These are phyloP conservation scores for Coreoperca whiteheadi DNA, from an alignment of 2,113 vertebrate species.

Conservation along the genomic window DNA sequence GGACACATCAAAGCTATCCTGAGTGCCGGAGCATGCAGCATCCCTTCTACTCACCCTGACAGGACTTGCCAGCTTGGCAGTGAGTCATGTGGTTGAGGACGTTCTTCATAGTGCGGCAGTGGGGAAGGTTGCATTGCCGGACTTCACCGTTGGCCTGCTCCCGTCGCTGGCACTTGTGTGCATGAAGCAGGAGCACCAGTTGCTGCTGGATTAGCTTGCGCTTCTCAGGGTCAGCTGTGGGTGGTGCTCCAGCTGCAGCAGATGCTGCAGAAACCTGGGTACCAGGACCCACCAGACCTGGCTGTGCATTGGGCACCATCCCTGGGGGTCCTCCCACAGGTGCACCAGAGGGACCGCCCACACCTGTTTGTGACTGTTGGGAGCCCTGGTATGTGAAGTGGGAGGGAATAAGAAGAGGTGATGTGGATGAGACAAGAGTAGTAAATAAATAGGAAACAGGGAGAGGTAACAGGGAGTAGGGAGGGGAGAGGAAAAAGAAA, in stretches of 20 bases:
- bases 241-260: conserved; percentile 89
- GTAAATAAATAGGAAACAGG: not conserved
- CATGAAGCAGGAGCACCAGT: conserved; percentile 95
- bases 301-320: conserved; percentile 87
- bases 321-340: conserved; percentile 71
- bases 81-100: conserved; percentile 99
- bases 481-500: not conserved
- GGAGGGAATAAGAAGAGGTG: not conserved
- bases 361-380: conserved; percentile 77
- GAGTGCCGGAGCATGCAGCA: not conserved
- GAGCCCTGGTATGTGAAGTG: conserved; percentile 67
- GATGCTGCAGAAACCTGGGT: conserved; percentile 74
- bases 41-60: conserved; percentile 89
- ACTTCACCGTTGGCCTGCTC: conserved; percentile 98
- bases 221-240: conserved; percentile 97
- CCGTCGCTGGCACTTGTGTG: conserved; percentile 98
- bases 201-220: conserved; percentile 99
- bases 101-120: conserved; percentile 99
- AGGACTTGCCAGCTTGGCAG: conserved; percentile 98
- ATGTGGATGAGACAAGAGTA: not conserved
- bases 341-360: conserved; percentile 71
- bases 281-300: conserved; percentile 85
- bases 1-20: not conserved
- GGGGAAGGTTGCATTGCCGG: conserved; percentile 96
- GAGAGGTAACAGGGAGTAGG: not conserved